A percentile compares a stretch with the other conserved stretches of the same genome.
phyloP scores from a whole-genome alignment of 2,797 vertebrate species.

The Pantherophis alleghaniensis region DNA sequence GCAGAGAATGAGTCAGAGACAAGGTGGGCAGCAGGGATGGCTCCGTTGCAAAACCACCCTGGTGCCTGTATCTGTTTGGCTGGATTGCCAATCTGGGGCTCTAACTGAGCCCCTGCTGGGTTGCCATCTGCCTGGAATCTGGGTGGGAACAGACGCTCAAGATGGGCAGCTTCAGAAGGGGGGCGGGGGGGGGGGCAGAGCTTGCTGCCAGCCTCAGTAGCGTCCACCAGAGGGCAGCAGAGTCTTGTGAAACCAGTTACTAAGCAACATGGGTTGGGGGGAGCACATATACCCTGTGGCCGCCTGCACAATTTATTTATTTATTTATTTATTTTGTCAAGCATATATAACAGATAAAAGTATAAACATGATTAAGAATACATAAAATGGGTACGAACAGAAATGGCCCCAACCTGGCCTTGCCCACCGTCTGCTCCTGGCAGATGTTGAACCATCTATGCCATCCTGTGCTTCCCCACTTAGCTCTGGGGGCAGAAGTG shows the following conservation, averaged over 20 bases:
- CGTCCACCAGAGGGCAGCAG: neutral
- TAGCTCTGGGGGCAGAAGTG: neutral
- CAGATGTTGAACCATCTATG: neutral
- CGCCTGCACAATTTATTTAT: neutral
- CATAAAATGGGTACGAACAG: no score
- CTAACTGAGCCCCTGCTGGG: neutral
- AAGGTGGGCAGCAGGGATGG: neutral
- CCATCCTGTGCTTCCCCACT: accelerated
- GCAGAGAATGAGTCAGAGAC: neutral
- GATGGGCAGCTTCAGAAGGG: neutral
- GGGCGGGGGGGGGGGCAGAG: neutral
- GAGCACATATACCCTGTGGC: neutral
- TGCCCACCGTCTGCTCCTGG: neutral
- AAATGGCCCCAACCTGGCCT: neutral
- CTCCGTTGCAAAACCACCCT: neutral
- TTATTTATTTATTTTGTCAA: no score
- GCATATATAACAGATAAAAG: no score
- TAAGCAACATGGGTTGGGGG: neutral
- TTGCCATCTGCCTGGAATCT: neutral
- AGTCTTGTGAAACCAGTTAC: neutral
- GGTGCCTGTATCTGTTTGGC: neutral
- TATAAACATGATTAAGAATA: no score
- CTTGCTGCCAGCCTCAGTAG: neutral
- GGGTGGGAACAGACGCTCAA: neutral
- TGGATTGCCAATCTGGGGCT: neutral